Conservation (phyloP, 35 echinoderm and acorn worm genomes). For the Apostichopus parvimensis region DNA sequence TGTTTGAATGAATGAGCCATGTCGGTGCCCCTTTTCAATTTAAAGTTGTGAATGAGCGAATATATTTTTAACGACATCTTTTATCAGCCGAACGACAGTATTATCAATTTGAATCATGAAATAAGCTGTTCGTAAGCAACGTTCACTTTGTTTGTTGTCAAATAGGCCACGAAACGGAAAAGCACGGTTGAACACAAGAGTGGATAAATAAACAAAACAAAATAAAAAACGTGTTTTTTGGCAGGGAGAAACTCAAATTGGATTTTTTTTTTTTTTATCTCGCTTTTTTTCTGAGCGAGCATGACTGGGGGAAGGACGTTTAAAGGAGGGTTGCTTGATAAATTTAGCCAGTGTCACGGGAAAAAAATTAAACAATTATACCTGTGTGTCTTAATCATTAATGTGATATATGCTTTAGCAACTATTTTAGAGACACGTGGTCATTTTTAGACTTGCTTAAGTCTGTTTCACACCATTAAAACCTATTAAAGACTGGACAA, state of each 20-base stretch:
- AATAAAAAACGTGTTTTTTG: not conserved
- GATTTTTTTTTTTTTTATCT: not conserved
- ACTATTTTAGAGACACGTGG: no score
- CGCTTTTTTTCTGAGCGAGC: not conserved
- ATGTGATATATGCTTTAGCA: no score
- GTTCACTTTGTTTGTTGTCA: slow-evolving; percentile 47
- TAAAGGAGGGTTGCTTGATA: not conserved
- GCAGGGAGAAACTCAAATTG: not conserved
- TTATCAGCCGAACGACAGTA: slow-evolving; percentile 38
- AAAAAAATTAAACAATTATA: not conserved
- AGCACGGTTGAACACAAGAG: slow-evolving; percentile 18
- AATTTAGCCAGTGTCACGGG: not conserved
- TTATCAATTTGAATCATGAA: slow-evolving; percentile 42
- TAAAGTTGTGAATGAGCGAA: slow-evolving; percentile 53
- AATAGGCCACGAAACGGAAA: slow-evolving; percentile 10
- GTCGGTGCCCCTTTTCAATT: slow-evolving; percentile 50
- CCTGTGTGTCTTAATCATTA: not conserved
- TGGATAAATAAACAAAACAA: slow-evolving; percentile 27
- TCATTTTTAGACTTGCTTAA: no score
- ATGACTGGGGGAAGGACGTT: not conserved
- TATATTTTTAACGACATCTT: slow-evolving; percentile 38
- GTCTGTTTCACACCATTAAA: no score
- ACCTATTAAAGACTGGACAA: no score
- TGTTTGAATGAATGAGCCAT: not conserved
- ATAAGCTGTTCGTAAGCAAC: slow-evolving; percentile 4